Base-by-base conservation (phyloP, 1,140 invertebrate species). In the Berghia stephanieae region DNA sequence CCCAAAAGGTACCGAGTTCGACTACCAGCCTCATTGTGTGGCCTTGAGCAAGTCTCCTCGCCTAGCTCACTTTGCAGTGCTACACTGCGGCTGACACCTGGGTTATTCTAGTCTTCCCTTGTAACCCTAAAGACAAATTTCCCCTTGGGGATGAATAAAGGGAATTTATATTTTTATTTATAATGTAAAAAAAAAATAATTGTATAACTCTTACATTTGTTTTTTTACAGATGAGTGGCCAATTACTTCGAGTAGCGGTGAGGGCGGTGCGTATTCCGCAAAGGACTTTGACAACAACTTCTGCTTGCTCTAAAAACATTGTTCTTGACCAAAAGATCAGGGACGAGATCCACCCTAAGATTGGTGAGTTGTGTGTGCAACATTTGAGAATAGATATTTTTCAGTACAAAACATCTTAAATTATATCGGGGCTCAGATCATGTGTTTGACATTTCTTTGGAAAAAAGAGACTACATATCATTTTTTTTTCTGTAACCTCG, bases 341-440 rank as follows among this genome's bases (percentile, higher is more conserved):
- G 46, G 80, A 83, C 49, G 77, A 73, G 44, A 80, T 80, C 63
- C 72, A 83, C 42, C 82, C 82, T 1, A 80, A 81, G 69, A 69
- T 83, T 66, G 82, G 82, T 81, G 38, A 69, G 76, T 78, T 40
- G 27, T 43, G 8, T 10, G 31, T 13, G 31, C 40, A 13, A 69
- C 8, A 31, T 31, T 6, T 31, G 8, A 69, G 13, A 69, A 69
- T 13, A 36, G 36, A 18, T 69, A 18, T 69, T 69, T 36, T 36
- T 6, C 16, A 69, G 16, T 16, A 36, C 8, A 16, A 69, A 36
- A 31, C 40, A 10, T 13, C 16, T 40, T 34, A 16, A 69, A 69
- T 36, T 16, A 34, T 6, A 69, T 6, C 5, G 16, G 31, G 13
- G 10, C 27, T 63, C 57, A 63, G 34, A 31, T 10, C 27, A 16